Evolutionary conservation across 2,888 invertebrate genomes (phyloP).

Genomic region (Caenorhabditis sp.): DNA sequence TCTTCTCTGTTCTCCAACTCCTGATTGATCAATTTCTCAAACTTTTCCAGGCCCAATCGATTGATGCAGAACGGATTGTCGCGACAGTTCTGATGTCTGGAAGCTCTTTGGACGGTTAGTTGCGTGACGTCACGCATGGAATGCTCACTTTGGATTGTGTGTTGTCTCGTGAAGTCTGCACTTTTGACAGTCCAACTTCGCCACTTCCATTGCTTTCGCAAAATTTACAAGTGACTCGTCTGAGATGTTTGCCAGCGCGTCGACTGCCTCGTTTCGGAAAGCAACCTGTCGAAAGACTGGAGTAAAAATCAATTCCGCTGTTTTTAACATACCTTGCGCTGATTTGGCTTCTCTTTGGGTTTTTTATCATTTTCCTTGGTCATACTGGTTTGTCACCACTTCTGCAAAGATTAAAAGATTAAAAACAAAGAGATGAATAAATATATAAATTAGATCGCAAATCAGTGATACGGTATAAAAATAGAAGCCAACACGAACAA

Average conservation of each 20-base stretch:
- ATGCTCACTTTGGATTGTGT: conserved; percentile 67
- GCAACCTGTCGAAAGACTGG: conserved; percentile 19
- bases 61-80: conserved; percentile 75
- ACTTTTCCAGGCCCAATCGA: conserved; percentile 75
- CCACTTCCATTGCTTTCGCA: conserved; percentile 50
- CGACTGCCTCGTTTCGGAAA: conserved; percentile 58
- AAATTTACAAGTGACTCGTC: conserved; percentile 21
- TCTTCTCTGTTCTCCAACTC: conserved; percentile 58
- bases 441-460: too few relatives aligned
- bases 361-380: conserved; percentile 30
- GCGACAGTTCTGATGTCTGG: conserved; percentile 65
- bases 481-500: too few relatives aligned
- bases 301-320: not conserved
- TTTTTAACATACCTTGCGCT: conserved; percentile 34
- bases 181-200: conserved; percentile 62
- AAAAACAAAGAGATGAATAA: too few relatives aligned
- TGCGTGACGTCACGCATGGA: not conserved
- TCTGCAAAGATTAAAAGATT: not conserved
- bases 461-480: too few relatives aligned
- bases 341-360: conserved; percentile 42
- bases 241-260: conserved; percentile 15
- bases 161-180: conserved; percentile 64
- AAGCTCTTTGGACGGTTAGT: not conserved
- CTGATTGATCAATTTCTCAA: conserved; percentile 71
- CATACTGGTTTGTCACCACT: conserved; percentile 9